Evolutionary conservation across 2,888 invertebrate species (phyloP).

Genomic region (Cylindroiulus punctatus): DNA sequence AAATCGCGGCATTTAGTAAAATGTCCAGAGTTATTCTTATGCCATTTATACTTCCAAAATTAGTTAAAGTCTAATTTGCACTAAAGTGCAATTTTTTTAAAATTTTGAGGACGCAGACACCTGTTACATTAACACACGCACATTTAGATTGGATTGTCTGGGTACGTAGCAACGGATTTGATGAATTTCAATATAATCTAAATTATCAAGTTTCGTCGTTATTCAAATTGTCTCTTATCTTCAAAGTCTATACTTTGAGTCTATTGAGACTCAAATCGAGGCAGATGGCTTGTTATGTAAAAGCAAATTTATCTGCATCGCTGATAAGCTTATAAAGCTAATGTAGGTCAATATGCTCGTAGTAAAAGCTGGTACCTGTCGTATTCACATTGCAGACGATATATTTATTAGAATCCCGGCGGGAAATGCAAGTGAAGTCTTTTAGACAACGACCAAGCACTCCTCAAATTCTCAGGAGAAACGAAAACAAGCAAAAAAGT

Average conservation of each 20-base stretch:
- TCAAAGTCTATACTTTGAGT: neutral
- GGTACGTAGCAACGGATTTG: neutral
- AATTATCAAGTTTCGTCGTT: neutral
- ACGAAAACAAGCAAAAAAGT: neutral
- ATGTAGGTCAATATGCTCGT: neutral
- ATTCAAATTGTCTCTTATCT: neutral
- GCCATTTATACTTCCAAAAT: neutral
- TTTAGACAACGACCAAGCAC: constrained; percentile 7
- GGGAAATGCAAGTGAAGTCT: neutral
- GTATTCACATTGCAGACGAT: neutral
- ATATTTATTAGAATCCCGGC: neutral
- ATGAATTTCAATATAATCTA: neutral
- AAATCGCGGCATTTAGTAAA: neutral
- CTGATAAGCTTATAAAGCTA: neutral
- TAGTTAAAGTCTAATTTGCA: neutral
- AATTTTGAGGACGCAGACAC: neutral
- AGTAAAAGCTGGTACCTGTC: neutral
- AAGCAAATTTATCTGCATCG: neutral
- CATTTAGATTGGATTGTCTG: neutral
- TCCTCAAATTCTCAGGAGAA: neutral
- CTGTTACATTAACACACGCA: neutral
- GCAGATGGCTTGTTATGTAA: neutral
- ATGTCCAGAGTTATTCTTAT: neutral
- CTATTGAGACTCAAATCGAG: neutral
- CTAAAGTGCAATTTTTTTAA: neutral